Percentiles rank a stretch among this genome's conserved stretches.
Conservation (phyloP, 2,888 invertebrate genomes). For the Volucella inflata region DNA sequence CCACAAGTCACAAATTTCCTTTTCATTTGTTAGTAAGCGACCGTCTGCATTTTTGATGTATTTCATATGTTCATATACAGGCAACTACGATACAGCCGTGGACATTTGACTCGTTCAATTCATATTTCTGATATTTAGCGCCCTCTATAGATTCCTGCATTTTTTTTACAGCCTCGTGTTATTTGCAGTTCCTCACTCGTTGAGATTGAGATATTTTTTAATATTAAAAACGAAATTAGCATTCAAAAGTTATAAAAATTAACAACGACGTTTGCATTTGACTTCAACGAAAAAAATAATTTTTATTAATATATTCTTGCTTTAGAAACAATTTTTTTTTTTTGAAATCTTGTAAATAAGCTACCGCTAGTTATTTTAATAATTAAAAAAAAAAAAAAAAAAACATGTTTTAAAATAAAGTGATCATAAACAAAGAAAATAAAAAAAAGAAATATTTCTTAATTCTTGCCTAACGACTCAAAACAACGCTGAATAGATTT, state of each 20-base stretch:
- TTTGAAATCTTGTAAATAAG: conserved; percentile 45
- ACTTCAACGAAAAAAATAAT: conserved; percentile 17
- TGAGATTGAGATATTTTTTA: neutral
- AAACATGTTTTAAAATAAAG: conserved; percentile 12
- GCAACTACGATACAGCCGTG: too few species aligned
- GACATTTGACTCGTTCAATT: too few species aligned
- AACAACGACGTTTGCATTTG: conserved; percentile 50
- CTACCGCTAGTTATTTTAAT: conserved; percentile 48
- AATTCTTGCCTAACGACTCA: conserved; percentile 65
- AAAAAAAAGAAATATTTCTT: conserved; percentile 30
- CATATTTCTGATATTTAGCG: too few species aligned
- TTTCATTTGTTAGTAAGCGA: too few species aligned
- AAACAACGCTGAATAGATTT: conserved; percentile 71
- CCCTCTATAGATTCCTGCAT: too few species aligned
- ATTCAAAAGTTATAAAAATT: conserved; percentile 22
- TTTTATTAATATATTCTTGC: conserved; percentile 7
- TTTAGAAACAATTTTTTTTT: conserved; percentile 9
- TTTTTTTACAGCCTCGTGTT: too few species aligned
- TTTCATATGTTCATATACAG: too few species aligned
- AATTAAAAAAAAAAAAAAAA: neutral
- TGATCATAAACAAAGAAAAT: conserved; percentile 36
- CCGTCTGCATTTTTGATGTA: too few species aligned
- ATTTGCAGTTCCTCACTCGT: too few species aligned
- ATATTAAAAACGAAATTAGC: conserved; percentile 21
- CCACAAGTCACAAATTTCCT: too few species aligned